Percentiles rank a stretch among this genome's conserved stretches.
These are phyloP conservation scores for Onchidella celtica DNA, from an alignment of 2,888 invertebrate species.

Conservation along the genomic window DNA sequence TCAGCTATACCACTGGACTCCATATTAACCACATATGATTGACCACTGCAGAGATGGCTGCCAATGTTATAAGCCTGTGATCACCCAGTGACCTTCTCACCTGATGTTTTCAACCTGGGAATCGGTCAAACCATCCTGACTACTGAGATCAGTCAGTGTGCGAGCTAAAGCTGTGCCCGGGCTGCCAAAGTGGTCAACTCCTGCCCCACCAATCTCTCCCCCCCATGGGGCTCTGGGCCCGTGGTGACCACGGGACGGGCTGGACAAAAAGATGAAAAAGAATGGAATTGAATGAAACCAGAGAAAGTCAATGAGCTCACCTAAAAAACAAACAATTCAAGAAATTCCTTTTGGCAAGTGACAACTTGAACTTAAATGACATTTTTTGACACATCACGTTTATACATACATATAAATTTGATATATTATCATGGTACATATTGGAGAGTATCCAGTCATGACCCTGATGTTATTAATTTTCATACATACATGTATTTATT, in stretches of 20 bases:
- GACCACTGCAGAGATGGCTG: background rate
- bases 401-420: too few relatives aligned
- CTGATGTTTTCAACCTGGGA: constrained; percentile 42
- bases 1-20: too few relatives aligned
- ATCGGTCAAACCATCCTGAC: constrained; percentile 3
- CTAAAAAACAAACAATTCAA: too few relatives aligned
- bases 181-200: constrained; percentile 73
- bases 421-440: too few relatives aligned
- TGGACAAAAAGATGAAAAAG: constrained; percentile 49
- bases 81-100: constrained; percentile 14
- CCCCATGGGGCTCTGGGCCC: constrained; percentile 78
- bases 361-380: too few relatives aligned
- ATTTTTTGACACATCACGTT: too few relatives aligned
- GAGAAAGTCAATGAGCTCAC: too few relatives aligned
- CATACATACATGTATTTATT: too few relatives aligned
- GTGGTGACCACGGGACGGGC: constrained; percentile 70
- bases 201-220: constrained; percentile 78
- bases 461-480: too few relatives aligned
- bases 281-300: too few relatives aligned
- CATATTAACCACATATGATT: background rate
- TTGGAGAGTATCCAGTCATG: too few relatives aligned
- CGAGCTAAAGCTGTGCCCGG: constrained; percentile 64
- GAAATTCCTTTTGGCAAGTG: too few relatives aligned
- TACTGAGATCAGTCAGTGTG: constrained; percentile 36
- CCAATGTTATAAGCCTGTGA: background rate